Conservation (phyloP, 2,888 invertebrate genomes). For the Lamellibrachia satsuma region DNA sequence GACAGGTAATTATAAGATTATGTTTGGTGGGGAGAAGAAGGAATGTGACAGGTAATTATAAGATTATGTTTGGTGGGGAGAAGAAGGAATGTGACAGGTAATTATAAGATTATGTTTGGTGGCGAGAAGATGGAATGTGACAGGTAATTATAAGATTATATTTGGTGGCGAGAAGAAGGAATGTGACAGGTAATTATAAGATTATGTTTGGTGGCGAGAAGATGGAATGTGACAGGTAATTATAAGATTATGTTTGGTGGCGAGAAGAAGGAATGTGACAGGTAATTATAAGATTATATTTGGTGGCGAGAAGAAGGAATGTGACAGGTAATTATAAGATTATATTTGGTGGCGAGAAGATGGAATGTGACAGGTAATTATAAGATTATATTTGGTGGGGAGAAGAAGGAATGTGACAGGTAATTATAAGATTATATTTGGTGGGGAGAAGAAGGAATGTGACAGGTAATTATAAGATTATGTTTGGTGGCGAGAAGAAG, state of each 20-base stretch:
- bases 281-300: slow-evolving; percentile 40
- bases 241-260: slow-evolving; percentile 44
- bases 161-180: slow-evolving; percentile 53
- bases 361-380: slow-evolving; percentile 45
- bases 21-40: slow-evolving; percentile 50
- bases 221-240: slow-evolving; percentile 46
- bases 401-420: slow-evolving; percentile 48
- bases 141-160: slow-evolving; percentile 35
- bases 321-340: slow-evolving; percentile 36
- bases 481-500: slow-evolving; percentile 50
- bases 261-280: slow-evolving; percentile 46
- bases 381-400: slow-evolving; percentile 44
- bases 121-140: slow-evolving; percentile 48
- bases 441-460: slow-evolving; percentile 49
- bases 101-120: slow-evolving; percentile 39
- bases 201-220: slow-evolving; percentile 47
- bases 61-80: slow-evolving; percentile 46
- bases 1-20: slow-evolving; percentile 36
- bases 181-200: slow-evolving; percentile 37
- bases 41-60: slow-evolving; percentile 43
- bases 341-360: slow-evolving; percentile 48
- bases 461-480: slow-evolving; percentile 36
- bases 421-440: slow-evolving; percentile 39
- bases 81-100: slow-evolving; percentile 47
- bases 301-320: slow-evolving; percentile 50